Conservation (phyloP, 2,888 invertebrate genomes). For the Euclidia mi region DNA sequence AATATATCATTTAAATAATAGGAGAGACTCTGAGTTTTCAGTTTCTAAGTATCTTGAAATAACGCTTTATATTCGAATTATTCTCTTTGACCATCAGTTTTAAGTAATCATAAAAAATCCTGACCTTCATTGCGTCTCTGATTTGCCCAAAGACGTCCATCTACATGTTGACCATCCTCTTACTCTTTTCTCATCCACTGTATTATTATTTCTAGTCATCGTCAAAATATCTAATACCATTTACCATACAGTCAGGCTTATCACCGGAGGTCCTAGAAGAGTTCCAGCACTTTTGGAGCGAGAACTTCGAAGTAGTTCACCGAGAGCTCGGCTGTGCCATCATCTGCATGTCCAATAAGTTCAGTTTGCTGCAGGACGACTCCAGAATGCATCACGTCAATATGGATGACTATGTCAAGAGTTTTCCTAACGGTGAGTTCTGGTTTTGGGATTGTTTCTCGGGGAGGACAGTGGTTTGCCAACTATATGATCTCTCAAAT, state of each 20-base stretch:
- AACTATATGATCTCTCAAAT: background rate
- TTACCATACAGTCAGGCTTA: slow-evolving; percentile 74
- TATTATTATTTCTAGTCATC: too few species aligned
- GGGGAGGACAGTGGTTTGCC: too few species aligned
- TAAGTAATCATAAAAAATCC: too few species aligned
- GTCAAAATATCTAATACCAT: background rate
- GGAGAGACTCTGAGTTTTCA: too few species aligned
- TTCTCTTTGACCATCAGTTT: too few species aligned
- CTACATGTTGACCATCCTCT: too few species aligned
- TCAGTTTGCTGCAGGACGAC: slow-evolving; percentile 80
- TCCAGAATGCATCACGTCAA: slow-evolving; percentile 82
- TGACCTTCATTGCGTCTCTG: too few species aligned
- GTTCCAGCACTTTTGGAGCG: slow-evolving; percentile 86
- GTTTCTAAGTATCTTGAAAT: too few species aligned
- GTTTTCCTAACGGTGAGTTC: slow-evolving; percentile 79
- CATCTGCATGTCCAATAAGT: slow-evolving; percentile 87
- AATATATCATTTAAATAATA: too few species aligned
- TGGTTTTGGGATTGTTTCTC: background rate
- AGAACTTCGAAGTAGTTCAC: slow-evolving; percentile 84
- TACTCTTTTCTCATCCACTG: too few species aligned
- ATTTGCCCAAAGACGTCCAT: too few species aligned
- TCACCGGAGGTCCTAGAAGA: slow-evolving; percentile 77
- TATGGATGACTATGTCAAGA: slow-evolving; percentile 83
- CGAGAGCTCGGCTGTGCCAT: slow-evolving; percentile 86
- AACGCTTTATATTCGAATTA: too few species aligned